phyloP scores from a whole-genome alignment of 2,113 vertebrate genomes.

The Paedocypris sp. region DNA sequence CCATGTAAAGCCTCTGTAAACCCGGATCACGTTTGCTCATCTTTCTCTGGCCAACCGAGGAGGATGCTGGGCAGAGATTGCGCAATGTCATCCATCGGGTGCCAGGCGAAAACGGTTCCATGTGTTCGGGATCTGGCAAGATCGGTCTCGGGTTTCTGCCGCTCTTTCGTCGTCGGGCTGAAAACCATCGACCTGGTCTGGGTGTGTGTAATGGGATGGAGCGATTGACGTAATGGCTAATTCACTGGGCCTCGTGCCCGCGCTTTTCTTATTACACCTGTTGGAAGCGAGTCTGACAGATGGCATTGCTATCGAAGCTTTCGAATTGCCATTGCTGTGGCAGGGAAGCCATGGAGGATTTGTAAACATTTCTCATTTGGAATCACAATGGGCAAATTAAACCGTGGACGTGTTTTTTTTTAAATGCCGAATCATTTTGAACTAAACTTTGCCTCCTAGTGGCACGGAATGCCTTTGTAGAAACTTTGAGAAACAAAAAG shows the following conservation, averaged over 20 bases:
- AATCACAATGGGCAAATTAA: background rate
- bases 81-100: conserved; percentile 29
- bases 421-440: no score
- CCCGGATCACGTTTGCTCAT: conserved; percentile 43
- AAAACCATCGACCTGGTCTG: conserved; percentile 33
- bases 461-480: no score
- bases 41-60: conserved; percentile 40
- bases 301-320: conserved; percentile 9
- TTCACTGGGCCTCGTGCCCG: conserved; percentile 16
- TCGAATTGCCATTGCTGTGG: conserved; percentile 17
- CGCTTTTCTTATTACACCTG: conserved; percentile 27
- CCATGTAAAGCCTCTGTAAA: no score
- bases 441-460: no score
- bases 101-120: conserved; percentile 65
- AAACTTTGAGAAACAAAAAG: no score
- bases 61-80: conserved; percentile 48
- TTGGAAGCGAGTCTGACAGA: conserved; percentile 25
- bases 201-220: conserved; percentile 32
- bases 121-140: conserved; percentile 46
- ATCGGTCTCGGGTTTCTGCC: conserved; percentile 4
- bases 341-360: conserved; percentile 7
- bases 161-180: conserved; percentile 27
- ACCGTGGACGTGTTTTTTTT: no score
- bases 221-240: conserved; percentile 9
- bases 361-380: conserved; percentile 2